Evolutionary conservation across 2,888 invertebrate genomes (phyloP).

Genomic region (Synanthedon vespiformis): DNA sequence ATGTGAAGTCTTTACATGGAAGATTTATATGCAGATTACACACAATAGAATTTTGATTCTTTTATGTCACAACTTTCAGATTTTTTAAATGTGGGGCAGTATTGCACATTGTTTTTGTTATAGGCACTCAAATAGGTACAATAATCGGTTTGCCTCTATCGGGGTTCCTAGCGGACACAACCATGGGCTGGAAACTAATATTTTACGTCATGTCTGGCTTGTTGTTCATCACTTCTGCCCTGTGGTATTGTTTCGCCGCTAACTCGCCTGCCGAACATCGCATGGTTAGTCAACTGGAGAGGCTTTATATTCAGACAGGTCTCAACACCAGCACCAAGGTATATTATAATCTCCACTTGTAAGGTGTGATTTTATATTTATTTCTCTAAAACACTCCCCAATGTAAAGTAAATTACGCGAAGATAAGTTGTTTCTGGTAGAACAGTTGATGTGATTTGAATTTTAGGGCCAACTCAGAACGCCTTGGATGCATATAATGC

Average conservation of each 20-base stretch:
- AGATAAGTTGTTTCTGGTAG: too few relatives aligned
- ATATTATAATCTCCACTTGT: too few relatives aligned
- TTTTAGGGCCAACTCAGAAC: slow-evolving; percentile 18
- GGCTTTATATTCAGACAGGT: slow-evolving; percentile 9
- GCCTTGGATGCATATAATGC: slow-evolving; percentile 75
- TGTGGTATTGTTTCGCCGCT: slow-evolving; percentile 69
- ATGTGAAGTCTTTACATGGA: too few relatives aligned
- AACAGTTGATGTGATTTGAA: too few relatives aligned
- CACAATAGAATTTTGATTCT: too few relatives aligned
- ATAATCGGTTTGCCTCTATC: slow-evolving; percentile 76
- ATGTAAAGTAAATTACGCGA: too few relatives aligned
- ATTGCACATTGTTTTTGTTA: background rate
- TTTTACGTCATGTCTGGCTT: slow-evolving; percentile 73
- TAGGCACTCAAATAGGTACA: slow-evolving; percentile 76
- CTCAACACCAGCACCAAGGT: too few relatives aligned
- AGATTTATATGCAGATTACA: too few relatives aligned
- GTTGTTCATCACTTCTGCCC: slow-evolving; percentile 62
- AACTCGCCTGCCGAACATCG: slow-evolving; percentile 71
- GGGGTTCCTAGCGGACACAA: slow-evolving; percentile 70
- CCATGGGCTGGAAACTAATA: slow-evolving; percentile 75
- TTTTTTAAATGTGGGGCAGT: too few relatives aligned
- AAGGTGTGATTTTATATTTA: too few relatives aligned
- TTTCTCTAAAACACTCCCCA: too few relatives aligned
- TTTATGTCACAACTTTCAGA: too few relatives aligned
- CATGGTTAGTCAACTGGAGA: slow-evolving; percentile 68